Percentiles rank a stretch among this genome's conserved stretches.
These are phyloP conservation scores for Oscheius sp. DNA, from an alignment of 2,888 invertebrate genomes.

Conservation along the genomic window DNA sequence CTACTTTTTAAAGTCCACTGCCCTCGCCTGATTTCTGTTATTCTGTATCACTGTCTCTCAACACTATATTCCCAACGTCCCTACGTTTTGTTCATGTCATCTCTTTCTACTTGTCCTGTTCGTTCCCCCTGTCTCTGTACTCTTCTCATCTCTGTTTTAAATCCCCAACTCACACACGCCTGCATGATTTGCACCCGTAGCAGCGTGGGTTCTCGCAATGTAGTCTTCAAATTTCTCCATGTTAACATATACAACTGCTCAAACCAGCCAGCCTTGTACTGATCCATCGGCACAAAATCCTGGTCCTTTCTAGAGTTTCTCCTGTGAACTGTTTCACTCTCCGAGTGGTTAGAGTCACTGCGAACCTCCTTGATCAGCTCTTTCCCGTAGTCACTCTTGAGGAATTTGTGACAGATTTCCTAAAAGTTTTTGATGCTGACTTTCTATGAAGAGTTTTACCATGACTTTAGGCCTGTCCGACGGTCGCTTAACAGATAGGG, in stretches of 20 bases:
- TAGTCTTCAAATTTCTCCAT: slow-evolving; percentile 91
- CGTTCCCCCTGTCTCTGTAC: background rate
- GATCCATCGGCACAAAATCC: background rate
- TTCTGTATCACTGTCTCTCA: too few relatives aligned
- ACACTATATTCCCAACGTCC: too few relatives aligned
- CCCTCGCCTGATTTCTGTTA: too few relatives aligned
- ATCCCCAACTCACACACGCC: slow-evolving; percentile 82
- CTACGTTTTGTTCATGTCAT: too few relatives aligned
- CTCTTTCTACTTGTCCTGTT: too few relatives aligned
- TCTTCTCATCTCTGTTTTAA: background rate
- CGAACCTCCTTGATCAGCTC: slow-evolving; percentile 41
- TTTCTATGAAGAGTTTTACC: background rate
- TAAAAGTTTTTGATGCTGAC: slow-evolving; percentile 7
- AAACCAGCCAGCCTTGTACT: slow-evolving; percentile 78
- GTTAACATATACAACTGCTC: slow-evolving; percentile 89
- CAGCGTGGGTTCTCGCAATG: slow-evolving; percentile 89
- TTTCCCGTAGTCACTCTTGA: slow-evolving; percentile 44
- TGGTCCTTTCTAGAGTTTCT: too few relatives aligned
- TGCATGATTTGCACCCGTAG: slow-evolving; percentile 89
- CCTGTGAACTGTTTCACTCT: too few relatives aligned
- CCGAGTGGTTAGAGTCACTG: too few relatives aligned
- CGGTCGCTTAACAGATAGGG: slow-evolving; percentile 55
- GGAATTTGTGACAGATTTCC: slow-evolving; percentile 46
- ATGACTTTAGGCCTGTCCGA: slow-evolving; percentile 28
- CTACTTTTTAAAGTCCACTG: too few relatives aligned